phyloP scores from a whole-genome alignment of 2,113 vertebrate species.

The Otus sunia region DNA sequence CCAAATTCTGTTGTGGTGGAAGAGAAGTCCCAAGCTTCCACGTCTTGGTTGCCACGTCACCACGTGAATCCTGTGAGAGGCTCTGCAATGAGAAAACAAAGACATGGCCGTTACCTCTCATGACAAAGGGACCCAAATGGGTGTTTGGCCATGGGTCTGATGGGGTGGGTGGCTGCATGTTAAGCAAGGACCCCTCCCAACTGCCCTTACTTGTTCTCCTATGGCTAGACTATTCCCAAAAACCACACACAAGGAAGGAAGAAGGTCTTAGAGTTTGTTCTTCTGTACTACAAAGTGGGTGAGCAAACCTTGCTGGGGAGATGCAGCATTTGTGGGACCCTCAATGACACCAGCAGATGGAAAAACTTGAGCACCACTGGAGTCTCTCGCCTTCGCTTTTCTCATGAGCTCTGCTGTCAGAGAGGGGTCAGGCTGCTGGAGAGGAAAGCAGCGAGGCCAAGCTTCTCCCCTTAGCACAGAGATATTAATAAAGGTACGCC shows the following conservation, averaged over 20 bases:
- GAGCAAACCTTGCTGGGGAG: not conserved
- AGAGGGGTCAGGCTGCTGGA: not conserved
- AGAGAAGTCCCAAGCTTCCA: constrained; percentile 46
- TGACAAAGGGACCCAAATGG: fast-evolving
- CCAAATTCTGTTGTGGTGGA: not conserved
- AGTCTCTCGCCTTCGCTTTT: not conserved
- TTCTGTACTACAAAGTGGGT: fast-evolving
- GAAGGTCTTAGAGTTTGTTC: not conserved
- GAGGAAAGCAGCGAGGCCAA: not conserved
- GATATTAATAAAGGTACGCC: constrained; percentile 56
- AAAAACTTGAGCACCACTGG: not conserved
- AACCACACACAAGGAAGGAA: not conserved
- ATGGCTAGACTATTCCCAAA: not conserved
- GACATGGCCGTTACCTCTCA: not conserved
- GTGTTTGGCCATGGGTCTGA: not conserved
- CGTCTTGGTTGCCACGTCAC: constrained; percentile 37
- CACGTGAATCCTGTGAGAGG: not conserved
- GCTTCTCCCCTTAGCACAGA: not conserved
- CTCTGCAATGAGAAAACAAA: constrained; percentile 69
- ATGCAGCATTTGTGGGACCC: not conserved
- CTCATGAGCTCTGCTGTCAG: not conserved
- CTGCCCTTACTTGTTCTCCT: not conserved
- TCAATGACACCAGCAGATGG: not conserved
- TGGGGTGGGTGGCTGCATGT: not conserved
- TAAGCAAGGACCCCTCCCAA: not conserved